These are phyloP conservation scores for Semibalanus balanoides DNA, from an alignment of 1,140 invertebrate species.

Conservation along the genomic window DNA sequence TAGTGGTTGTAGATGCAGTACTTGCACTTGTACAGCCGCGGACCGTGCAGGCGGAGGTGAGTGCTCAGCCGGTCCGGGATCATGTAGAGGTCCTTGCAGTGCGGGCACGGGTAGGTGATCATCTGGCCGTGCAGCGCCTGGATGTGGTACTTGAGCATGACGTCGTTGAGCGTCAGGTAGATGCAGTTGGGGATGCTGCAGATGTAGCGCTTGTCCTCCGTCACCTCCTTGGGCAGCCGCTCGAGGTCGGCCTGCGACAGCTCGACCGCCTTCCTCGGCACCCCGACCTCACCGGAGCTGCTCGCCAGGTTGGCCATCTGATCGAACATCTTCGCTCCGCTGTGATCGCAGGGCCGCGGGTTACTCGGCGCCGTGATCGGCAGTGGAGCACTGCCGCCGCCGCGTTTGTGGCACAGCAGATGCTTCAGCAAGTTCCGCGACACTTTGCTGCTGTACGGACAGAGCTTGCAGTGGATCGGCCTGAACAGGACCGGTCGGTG, in stretches of 20 bases:
- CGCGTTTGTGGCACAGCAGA: slow-evolving; percentile 41
- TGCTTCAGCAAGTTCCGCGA: slow-evolving; percentile 56
- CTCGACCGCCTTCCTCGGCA: slow-evolving; percentile 20
- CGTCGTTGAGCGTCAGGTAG: slow-evolving; percentile 54
- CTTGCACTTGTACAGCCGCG: slow-evolving; percentile 37
- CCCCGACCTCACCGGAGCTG: slow-evolving; percentile 42
- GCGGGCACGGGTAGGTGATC: slow-evolving; percentile 46
- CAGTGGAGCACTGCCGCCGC: slow-evolving; percentile 18
- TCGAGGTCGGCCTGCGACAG: slow-evolving; percentile 21
- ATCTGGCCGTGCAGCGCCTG: slow-evolving; percentile 49
- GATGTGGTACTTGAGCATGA: slow-evolving; percentile 52
- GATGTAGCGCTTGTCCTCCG: slow-evolving; percentile 45
- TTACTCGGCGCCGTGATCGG: slow-evolving; percentile 39
- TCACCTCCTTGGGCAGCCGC: slow-evolving; percentile 44
- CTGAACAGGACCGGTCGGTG: slow-evolving; percentile 44
- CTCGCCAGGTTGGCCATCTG: slow-evolving; percentile 66
- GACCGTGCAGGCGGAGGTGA: slow-evolving; percentile 59
- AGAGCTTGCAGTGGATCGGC: slow-evolving; percentile 47
- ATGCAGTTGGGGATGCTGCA: slow-evolving; percentile 52
- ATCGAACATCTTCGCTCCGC: slow-evolving; percentile 63
- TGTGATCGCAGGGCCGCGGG: slow-evolving; percentile 59
- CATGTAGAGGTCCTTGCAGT: slow-evolving; percentile 39
- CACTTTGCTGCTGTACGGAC: slow-evolving; percentile 54
- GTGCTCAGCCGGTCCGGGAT: slow-evolving; percentile 42
- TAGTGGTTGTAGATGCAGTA: slow-evolving; percentile 29